Base-by-base conservation (phyloP, 2,888 invertebrate species). In the Isoperla grammatica region DNA sequence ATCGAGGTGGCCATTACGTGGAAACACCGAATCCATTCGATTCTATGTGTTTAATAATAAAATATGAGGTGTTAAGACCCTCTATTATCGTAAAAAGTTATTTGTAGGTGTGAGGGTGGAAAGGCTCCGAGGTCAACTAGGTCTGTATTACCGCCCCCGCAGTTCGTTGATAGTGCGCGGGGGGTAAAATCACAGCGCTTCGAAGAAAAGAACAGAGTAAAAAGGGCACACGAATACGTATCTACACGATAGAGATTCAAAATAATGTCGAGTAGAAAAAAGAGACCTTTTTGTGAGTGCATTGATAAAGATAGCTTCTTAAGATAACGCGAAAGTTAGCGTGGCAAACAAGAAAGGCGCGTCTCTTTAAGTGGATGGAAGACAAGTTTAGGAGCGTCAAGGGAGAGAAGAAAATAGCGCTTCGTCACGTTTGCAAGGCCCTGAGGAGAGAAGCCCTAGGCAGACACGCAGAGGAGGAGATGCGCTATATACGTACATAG, bases 351-450 rank as follows among this genome's bases (percentile, higher is more conserved):
- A 23, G 37, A 19, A 37, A 15, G 19, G 49, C 35, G 48, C 22
- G 17, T 35, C 45, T 17, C 23, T 17, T 58, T 54, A 43, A 54
- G 45, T 59, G 59, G 59, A 59, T 53, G 43, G 59, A 40, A 53
- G 54, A 54, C 43, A 50, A 54, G 54, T 59, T 59, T 59, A 59
- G 35, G 39, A 53, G 54, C 45, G 54, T 58, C 54, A 40, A 40
- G 59, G 53, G 54, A 59, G 20, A 19, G 49, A 43, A 20, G 54
- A 17, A 45, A 35, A 59, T 59, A 29, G 17, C 54, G 43, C 59
- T 59, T 59, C 59, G 45, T 59, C 53, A 54, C 11, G 54, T 42
- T 54, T 20, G 45, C 49, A 17, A n/a, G 17, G 9, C 49, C 49
- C 49, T 15, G 49, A 50, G 49, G 49, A 50, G 2, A 12, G 8